Evolutionary conservation across 2,888 invertebrate genomes (phyloP).

Genomic region (Micoletzkya japonica): DNA sequence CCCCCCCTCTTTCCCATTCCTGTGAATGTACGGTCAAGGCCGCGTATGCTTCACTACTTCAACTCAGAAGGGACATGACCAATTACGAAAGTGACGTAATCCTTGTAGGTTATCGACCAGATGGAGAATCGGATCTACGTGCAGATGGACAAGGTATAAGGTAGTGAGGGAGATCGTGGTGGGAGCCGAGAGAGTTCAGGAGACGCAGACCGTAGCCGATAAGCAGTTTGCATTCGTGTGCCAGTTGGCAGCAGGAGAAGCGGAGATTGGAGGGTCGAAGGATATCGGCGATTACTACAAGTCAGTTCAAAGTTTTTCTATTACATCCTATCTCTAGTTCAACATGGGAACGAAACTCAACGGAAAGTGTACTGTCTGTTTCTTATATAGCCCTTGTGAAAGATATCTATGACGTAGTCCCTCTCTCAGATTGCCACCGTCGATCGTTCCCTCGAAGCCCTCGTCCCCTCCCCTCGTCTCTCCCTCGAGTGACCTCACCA

Average conservation of each 20-base stretch:
- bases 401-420: no score
- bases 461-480: neutral
- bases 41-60: neutral
- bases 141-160: constrained; percentile 62
- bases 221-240: constrained; percentile 62
- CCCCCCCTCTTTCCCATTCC: neutral
- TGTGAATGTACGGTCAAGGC: neutral
- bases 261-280: neutral
- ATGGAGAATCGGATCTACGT: constrained; percentile 63
- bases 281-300: neutral
- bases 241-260: constrained; percentile 42
- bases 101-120: constrained; percentile 55
- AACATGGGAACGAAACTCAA: no score
- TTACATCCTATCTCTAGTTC: no score
- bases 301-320: no score
- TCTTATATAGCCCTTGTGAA: no score
- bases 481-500: neutral
- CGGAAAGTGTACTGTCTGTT: no score
- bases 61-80: neutral
- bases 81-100: constrained; percentile 31
- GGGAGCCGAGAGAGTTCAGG: no score
- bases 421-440: constrained; percentile 8
- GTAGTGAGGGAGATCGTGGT: no score
- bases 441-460: neutral
- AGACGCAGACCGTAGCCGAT: constrained; percentile 58